Conservation (phyloP, 2,113 vertebrate genomes). For the Stercorarius parasiticus region DNA sequence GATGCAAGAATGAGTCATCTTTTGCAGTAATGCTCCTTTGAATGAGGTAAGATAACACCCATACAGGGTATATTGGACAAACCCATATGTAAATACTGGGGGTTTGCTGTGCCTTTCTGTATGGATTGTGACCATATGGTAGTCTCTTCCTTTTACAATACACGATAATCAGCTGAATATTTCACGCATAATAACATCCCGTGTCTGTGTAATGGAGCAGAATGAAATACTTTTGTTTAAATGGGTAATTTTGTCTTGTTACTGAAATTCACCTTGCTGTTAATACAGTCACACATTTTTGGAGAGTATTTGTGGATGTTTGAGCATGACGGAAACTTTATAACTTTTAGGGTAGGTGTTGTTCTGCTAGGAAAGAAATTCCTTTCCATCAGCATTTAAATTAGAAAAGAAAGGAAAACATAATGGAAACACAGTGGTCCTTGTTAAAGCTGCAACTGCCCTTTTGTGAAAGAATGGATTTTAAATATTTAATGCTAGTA, state of each 20-base stretch:
- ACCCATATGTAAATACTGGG: not conserved
- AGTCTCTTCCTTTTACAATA: not conserved
- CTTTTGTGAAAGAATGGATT: not conserved
- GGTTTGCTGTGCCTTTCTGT: not conserved
- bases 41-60: not conserved
- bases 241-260: not conserved
- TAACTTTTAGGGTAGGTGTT: not conserved
- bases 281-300: not conserved
- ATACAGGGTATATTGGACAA: not conserved
- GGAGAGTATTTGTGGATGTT: not conserved
- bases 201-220: not conserved
- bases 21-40: not conserved
- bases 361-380: not conserved
- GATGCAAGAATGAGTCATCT: not conserved
- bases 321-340: not conserved
- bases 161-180: not conserved
- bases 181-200: not conserved
- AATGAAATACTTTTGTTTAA: slow-evolving; percentile 17
- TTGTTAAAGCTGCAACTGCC: not conserved
- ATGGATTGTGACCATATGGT: not conserved
- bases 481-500: not conserved
- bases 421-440: not conserved
- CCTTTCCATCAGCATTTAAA: not conserved
- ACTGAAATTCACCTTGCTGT: slow-evolving; percentile 3
- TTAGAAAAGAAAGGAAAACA: not conserved